Percentiles rank a stretch among this genome's conserved stretches.
Conservation (phyloP, 1,140 invertebrate species). For the Drosophila hydei region DNA sequence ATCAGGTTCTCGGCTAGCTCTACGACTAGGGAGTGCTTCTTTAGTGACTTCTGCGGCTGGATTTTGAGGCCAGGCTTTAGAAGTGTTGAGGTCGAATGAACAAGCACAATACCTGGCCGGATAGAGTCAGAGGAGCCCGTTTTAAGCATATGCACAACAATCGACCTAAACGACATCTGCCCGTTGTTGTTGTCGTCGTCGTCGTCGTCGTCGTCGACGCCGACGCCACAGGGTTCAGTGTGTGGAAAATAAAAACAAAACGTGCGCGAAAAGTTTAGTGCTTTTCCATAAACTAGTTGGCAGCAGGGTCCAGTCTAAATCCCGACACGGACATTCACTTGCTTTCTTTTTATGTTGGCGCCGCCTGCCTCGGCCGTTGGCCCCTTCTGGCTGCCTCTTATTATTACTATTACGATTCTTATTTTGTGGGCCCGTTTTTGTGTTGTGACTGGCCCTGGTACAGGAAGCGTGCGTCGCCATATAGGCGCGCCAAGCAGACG, state of each 20-base stretch:
- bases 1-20: slow-evolving; percentile 47
- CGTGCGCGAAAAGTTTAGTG: slow-evolving; percentile 59
- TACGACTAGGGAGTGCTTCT: slow-evolving; percentile 43
- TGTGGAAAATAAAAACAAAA: slow-evolving; percentile 51
- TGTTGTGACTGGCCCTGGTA: slow-evolving; percentile 27
- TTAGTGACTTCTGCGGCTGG: slow-evolving; percentile 65
- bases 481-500: slow-evolving; percentile 77
- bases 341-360: slow-evolving; percentile 49
- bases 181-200: not conserved
- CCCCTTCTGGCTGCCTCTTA: slow-evolving; percentile 51
- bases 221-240: slow-evolving; percentile 3
- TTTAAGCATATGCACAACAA: slow-evolving; percentile 38
- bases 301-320: slow-evolving; percentile 13
- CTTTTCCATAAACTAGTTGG: slow-evolving; percentile 72
- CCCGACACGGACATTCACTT: slow-evolving; percentile 12
- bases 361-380: slow-evolving; percentile 59
- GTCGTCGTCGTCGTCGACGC: not conserved
- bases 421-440: slow-evolving; percentile 57
- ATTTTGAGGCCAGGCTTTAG: slow-evolving; percentile 67
- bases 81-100: slow-evolving; percentile 71
- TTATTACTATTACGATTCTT: slow-evolving; percentile 75
- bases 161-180: slow-evolving; percentile 19
- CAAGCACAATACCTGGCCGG: slow-evolving; percentile 60
- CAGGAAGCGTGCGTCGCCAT: slow-evolving; percentile 77
- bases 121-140: not conserved